A percentile compares a stretch with the other conserved stretches of the same genome.
Evolutionary conservation across 1,140 invertebrate species (phyloP).

Genomic region (Lepidurus couesii): DNA sequence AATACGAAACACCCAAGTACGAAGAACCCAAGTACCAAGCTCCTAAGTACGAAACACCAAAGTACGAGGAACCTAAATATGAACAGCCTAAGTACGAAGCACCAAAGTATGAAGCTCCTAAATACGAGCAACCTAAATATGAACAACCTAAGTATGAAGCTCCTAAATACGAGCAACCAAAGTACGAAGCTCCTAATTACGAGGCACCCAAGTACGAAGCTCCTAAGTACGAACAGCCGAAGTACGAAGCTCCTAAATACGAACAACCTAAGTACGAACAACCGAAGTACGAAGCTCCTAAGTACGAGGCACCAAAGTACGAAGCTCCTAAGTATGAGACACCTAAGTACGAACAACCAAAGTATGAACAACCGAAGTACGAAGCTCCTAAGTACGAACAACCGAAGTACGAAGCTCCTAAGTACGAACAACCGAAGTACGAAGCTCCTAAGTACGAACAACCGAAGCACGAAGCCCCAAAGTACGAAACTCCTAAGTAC

Average conservation of each 20-base stretch:
- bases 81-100: background rate
- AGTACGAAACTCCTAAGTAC: background rate
- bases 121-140: background rate
- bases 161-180: background rate
- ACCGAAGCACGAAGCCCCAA: background rate
- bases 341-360: background rate
- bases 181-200: background rate
- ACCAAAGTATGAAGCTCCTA: background rate
- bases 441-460: conserved; percentile 1
- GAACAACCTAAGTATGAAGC: background rate
- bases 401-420: background rate
- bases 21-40: background rate
- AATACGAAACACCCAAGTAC: conserved; percentile 1
- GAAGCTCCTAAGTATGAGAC: background rate
- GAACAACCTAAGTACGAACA: background rate
- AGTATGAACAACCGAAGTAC: background rate
- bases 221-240: background rate
- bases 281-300: background rate
- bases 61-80: background rate
- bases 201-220: background rate
- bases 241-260: background rate
- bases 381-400: background rate
- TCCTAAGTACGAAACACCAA: background rate
- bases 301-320: background rate
- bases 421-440: conserved; percentile 3